A percentile compares a stretch with the other conserved stretches of the same genome.
These are phyloP conservation scores for Thinocorus orbignyianus DNA, from an alignment of 2,113 vertebrate species.

Conservation along the genomic window DNA sequence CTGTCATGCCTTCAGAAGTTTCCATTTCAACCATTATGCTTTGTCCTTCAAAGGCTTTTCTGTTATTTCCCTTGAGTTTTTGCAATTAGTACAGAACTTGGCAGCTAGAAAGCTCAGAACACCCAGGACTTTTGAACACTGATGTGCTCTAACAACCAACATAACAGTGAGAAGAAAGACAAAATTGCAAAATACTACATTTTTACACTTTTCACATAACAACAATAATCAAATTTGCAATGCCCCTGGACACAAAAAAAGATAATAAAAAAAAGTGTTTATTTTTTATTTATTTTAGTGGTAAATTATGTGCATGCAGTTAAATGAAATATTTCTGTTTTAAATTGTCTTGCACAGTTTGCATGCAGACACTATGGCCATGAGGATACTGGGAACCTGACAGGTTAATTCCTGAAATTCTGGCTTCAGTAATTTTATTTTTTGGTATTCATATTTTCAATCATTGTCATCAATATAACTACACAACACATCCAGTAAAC, in stretches of 20 bases:
- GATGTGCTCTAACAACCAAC: background rate
- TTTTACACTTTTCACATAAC: background rate
- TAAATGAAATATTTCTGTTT: background rate
- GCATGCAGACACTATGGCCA: background rate
- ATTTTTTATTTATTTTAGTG: background rate
- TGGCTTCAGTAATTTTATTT: background rate
- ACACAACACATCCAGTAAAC: background rate
- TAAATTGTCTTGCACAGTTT: background rate
- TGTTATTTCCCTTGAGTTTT: background rate
- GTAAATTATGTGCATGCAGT: background rate
- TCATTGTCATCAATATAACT: background rate
- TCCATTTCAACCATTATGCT: background rate
- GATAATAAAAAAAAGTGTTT: background rate
- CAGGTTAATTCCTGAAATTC: background rate
- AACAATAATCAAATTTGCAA: background rate
- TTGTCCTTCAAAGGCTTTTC: background rate
- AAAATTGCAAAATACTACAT: background rate
- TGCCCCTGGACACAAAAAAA: background rate
- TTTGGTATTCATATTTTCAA: background rate
- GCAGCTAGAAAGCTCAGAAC: background rate
- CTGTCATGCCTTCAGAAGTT: background rate
- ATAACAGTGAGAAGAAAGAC: background rate
- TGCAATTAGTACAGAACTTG: background rate
- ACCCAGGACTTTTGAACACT: background rate
- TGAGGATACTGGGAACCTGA: background rate